These are phyloP conservation scores for Hydrotaea diabolus DNA, from an alignment of 2,888 invertebrate genomes.

Conservation along the genomic window DNA sequence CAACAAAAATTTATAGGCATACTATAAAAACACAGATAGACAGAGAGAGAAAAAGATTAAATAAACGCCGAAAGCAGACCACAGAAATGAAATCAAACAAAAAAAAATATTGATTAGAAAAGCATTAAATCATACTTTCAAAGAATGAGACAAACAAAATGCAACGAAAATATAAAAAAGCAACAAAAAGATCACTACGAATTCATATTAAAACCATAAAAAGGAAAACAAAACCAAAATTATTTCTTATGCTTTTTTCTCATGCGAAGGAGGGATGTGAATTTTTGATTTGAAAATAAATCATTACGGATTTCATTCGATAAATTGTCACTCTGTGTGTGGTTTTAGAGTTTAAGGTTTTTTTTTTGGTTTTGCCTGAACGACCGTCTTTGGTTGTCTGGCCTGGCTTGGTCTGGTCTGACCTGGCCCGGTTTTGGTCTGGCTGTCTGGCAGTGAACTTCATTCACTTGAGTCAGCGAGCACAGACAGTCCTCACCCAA, in stretches of 20 bases:
- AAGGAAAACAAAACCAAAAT: slow-evolving; percentile 6
- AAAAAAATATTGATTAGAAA: slow-evolving; percentile 47
- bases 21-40: no score
- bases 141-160: slow-evolving; percentile 30
- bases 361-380: slow-evolving; percentile 4
- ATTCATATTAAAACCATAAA: not conserved
- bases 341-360: slow-evolving; percentile 25
- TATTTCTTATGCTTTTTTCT: not conserved
- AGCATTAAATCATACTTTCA: slow-evolving; percentile 54
- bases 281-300: slow-evolving; percentile 55
- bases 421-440: not conserved
- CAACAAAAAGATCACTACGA: not conserved
- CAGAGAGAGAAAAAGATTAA: slow-evolving; percentile 38
- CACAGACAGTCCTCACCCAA: not conserved
- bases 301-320: slow-evolving; percentile 56
- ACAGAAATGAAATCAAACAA: slow-evolving; percentile 1
- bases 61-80: slow-evolving; percentile 15
- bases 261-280: slow-evolving; percentile 39
- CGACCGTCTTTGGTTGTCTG: slow-evolving; percentile 32
- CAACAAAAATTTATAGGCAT: no score
- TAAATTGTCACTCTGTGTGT: slow-evolving; percentile 57
- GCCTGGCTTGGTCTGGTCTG: not conserved
- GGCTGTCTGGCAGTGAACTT: not conserved
- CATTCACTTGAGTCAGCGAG: slow-evolving; percentile 19
- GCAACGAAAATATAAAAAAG: no score